A percentile compares a stretch with the other conserved stretches of the same genome.
Evolutionary conservation across 2,888 invertebrate genomes (phyloP).

Genomic region (Arge pagana): DNA sequence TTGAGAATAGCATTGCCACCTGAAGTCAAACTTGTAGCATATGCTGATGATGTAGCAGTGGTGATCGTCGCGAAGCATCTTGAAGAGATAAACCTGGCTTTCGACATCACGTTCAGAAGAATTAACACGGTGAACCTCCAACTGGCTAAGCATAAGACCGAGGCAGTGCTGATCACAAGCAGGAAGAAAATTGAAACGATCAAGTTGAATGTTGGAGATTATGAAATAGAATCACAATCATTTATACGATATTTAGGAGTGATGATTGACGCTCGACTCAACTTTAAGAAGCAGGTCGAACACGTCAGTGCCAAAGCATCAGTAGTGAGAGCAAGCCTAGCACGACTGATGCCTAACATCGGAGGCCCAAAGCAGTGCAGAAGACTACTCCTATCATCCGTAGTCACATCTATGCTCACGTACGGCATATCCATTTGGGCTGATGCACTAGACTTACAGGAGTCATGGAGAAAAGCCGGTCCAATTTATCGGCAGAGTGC

Average conservation of each 20-base stretch:
- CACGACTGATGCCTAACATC: neutral
- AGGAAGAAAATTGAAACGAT: neutral
- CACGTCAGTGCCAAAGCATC: neutral
- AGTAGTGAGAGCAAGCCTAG: neutral
- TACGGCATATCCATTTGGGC: slow-evolving; percentile 17
- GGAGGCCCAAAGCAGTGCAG: slow-evolving; percentile 1
- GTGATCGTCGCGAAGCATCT: too few relatives aligned
- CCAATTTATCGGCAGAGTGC: slow-evolving; percentile 26
- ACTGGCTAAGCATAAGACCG: neutral
- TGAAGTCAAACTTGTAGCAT: too few relatives aligned
- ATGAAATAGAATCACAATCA: neutral
- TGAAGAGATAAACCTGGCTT: too few relatives aligned
- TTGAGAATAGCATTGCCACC: too few relatives aligned
- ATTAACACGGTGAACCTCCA: too few relatives aligned
- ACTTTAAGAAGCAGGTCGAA: neutral
- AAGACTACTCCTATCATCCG: slow-evolving; percentile 6
- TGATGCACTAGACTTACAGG: neutral
- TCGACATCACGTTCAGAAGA: too few relatives aligned
- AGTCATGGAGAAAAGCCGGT: too few relatives aligned
- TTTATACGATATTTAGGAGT: slow-evolving; percentile 14
- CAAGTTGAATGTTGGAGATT: neutral
- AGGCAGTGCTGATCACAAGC: neutral
- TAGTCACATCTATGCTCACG: neutral
- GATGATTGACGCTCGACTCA: slow-evolving; percentile 4
- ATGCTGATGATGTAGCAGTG: too few relatives aligned